phyloP scores from a whole-genome alignment of 2,113 vertebrate genomes.

The Laterallus jamaicensis region DNA sequence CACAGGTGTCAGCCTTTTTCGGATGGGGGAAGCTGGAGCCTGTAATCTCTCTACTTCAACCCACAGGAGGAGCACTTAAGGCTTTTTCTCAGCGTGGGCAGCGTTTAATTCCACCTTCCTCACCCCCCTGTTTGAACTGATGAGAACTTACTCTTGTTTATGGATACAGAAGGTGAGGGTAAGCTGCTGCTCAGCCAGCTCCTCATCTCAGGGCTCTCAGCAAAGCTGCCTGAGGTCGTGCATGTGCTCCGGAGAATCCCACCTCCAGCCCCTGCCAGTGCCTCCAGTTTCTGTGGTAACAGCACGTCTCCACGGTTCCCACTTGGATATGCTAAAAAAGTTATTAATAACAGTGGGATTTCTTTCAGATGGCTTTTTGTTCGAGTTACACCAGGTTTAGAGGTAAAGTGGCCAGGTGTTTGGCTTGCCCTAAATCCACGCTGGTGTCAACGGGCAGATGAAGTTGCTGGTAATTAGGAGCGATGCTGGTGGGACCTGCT shows the following conservation, averaged over 20 bases:
- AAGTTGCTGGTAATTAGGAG: not conserved
- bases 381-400: not conserved
- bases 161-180: not conserved
- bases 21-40: not conserved
- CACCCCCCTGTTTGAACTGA: not conserved
- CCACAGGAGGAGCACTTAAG: not conserved
- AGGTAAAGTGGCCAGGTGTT: not conserved
- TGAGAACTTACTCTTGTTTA: not conserved
- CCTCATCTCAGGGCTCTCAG: not conserved
- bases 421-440: not conserved
- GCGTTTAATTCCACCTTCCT: fast-evolving
- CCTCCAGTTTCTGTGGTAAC: constrained; percentile 69
- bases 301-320: not conserved
- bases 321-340: not conserved
- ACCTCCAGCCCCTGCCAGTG: not conserved
- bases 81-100: fast-evolving
- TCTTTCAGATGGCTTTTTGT: not conserved
- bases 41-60: not conserved
- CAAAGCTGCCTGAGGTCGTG: not conserved
- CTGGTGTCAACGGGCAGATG: not conserved
- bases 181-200: not conserved
- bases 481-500: not conserved
- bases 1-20: not conserved
- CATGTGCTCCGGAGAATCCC: not conserved
- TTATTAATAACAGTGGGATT: constrained; percentile 4